Evolutionary conservation across 2,888 invertebrate species (phyloP).

Genomic region (Synergus laeviventris): DNA sequence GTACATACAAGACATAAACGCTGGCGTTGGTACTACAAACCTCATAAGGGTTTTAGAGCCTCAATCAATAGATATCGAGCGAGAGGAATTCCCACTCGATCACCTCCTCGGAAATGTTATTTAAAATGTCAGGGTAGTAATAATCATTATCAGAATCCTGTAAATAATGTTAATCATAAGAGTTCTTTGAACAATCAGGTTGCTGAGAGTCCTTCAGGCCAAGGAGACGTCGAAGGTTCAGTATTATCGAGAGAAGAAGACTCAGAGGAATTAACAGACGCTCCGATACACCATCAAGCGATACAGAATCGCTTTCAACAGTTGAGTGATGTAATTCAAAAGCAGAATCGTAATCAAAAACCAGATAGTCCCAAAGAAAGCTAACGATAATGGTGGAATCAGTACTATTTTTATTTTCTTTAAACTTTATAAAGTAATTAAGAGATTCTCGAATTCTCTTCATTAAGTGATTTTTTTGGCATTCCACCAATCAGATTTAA

Average conservation of each 20-base stretch:
- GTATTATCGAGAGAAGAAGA: not conserved
- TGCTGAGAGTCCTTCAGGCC: not conserved
- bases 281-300: not conserved
- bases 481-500: too few species aligned
- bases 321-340: not conserved
- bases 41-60: not conserved
- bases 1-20: not conserved
- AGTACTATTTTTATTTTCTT: not conserved
- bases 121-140: not conserved
- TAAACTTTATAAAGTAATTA: too few species aligned
- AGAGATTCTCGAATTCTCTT: too few species aligned
- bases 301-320: not conserved
- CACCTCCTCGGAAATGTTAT: not conserved
- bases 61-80: constrained; percentile 9
- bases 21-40: not conserved
- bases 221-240: not conserved
- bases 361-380: not conserved
- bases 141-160: not conserved
- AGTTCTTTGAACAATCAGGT: not conserved
- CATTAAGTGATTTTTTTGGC: too few species aligned
- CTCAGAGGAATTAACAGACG: not conserved
- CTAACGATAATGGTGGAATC: not conserved
- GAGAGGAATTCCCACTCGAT: constrained; percentile 8
- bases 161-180: not conserved
- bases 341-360: not conserved